phyloP scores from a whole-genome alignment of 2,113 vertebrate species.

The Microcebus tavaratra region DNA sequence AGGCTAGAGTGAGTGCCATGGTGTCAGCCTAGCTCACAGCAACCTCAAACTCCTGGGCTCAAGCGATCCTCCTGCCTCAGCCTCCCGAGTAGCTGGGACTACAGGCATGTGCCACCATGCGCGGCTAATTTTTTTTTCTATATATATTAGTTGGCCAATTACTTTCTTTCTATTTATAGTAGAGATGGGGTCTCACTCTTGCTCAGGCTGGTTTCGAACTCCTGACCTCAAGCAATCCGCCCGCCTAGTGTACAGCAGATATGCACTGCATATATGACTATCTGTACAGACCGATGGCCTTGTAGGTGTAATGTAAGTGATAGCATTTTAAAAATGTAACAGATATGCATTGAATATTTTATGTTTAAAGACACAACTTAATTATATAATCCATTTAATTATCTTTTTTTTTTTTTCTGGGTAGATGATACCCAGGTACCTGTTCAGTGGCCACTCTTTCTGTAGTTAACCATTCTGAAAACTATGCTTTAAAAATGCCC shows the following conservation, averaged over 20 bases:
- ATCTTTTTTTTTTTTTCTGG: slow-evolving; percentile 29
- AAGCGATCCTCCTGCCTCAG: too few species aligned
- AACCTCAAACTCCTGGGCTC: too few species aligned
- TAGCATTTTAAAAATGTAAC: slow-evolving; percentile 33
- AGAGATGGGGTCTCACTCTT: too few species aligned
- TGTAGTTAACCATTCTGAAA: not conserved
- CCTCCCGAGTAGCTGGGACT: too few species aligned
- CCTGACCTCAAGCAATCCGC: too few species aligned
- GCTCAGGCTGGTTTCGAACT: too few species aligned
- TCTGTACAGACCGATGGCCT: not conserved
- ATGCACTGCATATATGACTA: accelerated
- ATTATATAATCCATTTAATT: not conserved
- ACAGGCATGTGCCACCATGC: too few species aligned
- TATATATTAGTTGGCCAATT: too few species aligned
- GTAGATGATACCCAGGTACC: not conserved
- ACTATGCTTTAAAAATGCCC: not conserved
- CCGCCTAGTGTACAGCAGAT: not conserved
- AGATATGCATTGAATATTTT: slow-evolving; percentile 26
- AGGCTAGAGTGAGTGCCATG: too few species aligned
- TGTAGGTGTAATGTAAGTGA: not conserved
- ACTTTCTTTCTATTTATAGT: too few species aligned
- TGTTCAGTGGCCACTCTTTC: not conserved
- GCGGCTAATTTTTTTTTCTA: too few species aligned
- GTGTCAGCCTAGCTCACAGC: too few species aligned
- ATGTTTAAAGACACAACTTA: not conserved